phyloP scores from a whole-genome alignment of 30 jellyfish, hydroid and myxozoan species.

The Hydractinia echinata region DNA sequence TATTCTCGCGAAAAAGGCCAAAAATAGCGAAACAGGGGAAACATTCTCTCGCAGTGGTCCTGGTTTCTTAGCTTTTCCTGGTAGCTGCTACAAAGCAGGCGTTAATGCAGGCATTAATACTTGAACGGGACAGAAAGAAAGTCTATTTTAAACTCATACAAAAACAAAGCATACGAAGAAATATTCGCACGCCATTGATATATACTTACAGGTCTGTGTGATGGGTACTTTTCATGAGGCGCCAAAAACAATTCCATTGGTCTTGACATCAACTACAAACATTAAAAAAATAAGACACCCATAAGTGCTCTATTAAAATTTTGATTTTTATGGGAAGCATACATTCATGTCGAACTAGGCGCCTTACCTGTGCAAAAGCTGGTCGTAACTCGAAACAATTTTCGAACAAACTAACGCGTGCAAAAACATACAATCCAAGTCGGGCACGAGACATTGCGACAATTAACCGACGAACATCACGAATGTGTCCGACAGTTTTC shows the following conservation, averaged over 20 bases:
- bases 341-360: no score
- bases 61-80: no score
- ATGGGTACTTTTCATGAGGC: conserved; percentile 82
- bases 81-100: no score
- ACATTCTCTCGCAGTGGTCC: no score
- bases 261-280: conserved; percentile 43
- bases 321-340: no score
- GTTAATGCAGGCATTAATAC: no score
- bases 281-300: not conserved
- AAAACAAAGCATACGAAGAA: no score
- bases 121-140: no score
- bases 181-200: not conserved
- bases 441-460: conserved; percentile 99
- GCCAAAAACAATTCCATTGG: conserved; percentile 69
- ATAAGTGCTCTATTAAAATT: not conserved
- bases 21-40: no score
- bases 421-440: conserved; percentile 94
- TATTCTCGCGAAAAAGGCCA: no score
- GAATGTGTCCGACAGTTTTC: conserved; percentile 86
- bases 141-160: no score
- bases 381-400: conserved; percentile 91
- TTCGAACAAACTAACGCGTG: conserved; percentile 79
- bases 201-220: conserved; percentile 59
- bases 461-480: conserved; percentile 98
- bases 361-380: conserved; percentile 71